phyloP scores from a whole-genome alignment of 2,888 invertebrate genomes.

The Hydropsyche betteni region DNA sequence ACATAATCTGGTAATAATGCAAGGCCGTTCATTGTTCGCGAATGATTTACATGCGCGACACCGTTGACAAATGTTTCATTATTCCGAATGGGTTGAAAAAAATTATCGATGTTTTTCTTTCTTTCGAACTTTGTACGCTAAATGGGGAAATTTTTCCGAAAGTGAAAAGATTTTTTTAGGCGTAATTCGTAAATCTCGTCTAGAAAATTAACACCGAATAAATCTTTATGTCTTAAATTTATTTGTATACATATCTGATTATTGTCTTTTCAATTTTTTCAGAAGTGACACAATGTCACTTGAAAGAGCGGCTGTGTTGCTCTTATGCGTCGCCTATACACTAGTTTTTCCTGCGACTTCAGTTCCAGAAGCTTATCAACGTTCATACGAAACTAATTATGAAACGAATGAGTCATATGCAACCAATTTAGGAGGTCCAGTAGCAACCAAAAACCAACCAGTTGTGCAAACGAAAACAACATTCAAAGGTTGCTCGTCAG shows the following conservation, averaged over 20 bases:
- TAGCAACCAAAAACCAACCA: slow-evolving; percentile 54
- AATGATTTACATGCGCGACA: not conserved
- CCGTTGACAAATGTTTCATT: no score
- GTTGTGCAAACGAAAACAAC: slow-evolving; percentile 62
- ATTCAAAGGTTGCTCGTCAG: slow-evolving; percentile 61
- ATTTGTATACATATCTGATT: not conserved
- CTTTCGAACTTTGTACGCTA: no score
- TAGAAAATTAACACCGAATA: no score
- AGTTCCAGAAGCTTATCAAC: slow-evolving; percentile 51
- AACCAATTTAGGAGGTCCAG: not conserved
- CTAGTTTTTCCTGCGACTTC: slow-evolving; percentile 51
- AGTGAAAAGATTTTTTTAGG: no score
- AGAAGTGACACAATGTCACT: slow-evolving; percentile 54
- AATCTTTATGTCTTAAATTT: no score
- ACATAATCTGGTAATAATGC: not conserved
- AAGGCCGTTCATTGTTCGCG: slow-evolving; percentile 20
- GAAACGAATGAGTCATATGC: not conserved
- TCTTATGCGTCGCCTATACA: slow-evolving; percentile 49
- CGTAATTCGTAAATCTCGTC: no score
- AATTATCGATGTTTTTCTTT: no score
- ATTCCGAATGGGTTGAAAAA: no score
- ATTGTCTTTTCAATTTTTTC: slow-evolving; percentile 30
- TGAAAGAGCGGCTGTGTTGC: slow-evolving; percentile 55
- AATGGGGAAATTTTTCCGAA: no score
- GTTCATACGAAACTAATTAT: slow-evolving; percentile 57